Evolutionary conservation across 1,140 invertebrate genomes (phyloP).

Genomic region (Adoxophyes honmai): DNA sequence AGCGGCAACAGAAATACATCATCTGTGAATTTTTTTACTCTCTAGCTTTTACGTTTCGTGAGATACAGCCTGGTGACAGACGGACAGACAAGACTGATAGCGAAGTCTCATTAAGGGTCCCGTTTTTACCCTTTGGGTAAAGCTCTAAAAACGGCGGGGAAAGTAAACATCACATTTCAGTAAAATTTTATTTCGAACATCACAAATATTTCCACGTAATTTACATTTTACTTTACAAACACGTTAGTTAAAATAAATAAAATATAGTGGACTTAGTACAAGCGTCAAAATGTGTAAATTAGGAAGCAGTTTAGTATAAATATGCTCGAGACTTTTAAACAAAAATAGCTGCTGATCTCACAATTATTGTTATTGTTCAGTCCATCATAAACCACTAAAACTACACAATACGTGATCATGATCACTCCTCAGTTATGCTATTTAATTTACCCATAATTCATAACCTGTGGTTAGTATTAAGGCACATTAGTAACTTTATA

Average conservation of each 20-base stretch:
- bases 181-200: constrained; percentile 51
- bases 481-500: too few species aligned
- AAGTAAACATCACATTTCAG: constrained; percentile 18
- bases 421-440: too few species aligned
- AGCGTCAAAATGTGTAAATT: background rate
- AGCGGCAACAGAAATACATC: too few species aligned
- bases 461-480: too few species aligned
- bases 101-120: too few species aligned
- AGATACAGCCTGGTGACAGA: too few species aligned
- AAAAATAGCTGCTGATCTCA: constrained; percentile 11
- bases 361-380: background rate
- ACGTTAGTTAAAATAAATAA: constrained; percentile 28
- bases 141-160: background rate
- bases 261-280: background rate
- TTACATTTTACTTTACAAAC: constrained; percentile 24
- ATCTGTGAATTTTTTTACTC: too few species aligned
- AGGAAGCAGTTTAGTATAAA: background rate
- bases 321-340: background rate
- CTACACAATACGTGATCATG: too few species aligned
- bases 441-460: too few species aligned
- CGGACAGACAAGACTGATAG: too few species aligned
- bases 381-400: too few species aligned
- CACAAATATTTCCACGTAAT: constrained; percentile 47
- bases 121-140: background rate
- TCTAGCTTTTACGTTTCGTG: too few species aligned